Evolutionary conservation across 2,797 vertebrate species (phyloP), one percentile per base, ranked within the genome.

Genomic region (Danio tinwini): DNA sequence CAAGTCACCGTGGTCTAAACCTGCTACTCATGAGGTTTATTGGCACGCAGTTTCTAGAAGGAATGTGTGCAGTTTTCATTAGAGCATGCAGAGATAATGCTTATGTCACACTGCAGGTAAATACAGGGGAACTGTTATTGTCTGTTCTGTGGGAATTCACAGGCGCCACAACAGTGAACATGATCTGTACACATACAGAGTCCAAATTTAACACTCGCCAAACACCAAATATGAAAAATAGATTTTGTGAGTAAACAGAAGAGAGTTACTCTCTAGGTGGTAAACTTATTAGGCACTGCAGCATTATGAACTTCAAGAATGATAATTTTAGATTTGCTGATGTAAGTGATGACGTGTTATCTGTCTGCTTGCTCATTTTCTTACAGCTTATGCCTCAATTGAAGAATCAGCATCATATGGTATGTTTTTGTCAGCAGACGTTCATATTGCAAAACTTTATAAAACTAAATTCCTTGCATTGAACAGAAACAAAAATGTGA

Each of bases 11-110:
- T 29, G 29, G 29, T 3, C 29, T 29, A 29, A 29, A 29, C 29
- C 29, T 29, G 29, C 29, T 29, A 29, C 29, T 29, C 29, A 73
- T 72, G 16, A 74, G 19, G 29, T n/a, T 69, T 53, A 69, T 37
- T 50, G 47, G 14, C 14, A 52, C 14, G 45, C 42, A 2, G 5
- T 12, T 37, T 44, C 44, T 39, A 47, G 17, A 61, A 37, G 21
- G 55, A 6, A 74, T 61, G 13, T 55, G 39, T 74, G 56, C 56
- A 74, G 56, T 12, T 74, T 49, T 62, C 56, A 37, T 59, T 49
- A 49, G 21, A 59, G 11, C 71, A 59, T n/a, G 14, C 14, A 59
- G 55, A 59, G 42, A 59, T 73, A 12, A 45, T 59, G 56, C 39
- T 17, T 71, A 17, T 55, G 29, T 6, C 21, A 74, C 21, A 37